phyloP scores from a whole-genome alignment of 2,888 invertebrate species.

The Patella caerulea region DNA sequence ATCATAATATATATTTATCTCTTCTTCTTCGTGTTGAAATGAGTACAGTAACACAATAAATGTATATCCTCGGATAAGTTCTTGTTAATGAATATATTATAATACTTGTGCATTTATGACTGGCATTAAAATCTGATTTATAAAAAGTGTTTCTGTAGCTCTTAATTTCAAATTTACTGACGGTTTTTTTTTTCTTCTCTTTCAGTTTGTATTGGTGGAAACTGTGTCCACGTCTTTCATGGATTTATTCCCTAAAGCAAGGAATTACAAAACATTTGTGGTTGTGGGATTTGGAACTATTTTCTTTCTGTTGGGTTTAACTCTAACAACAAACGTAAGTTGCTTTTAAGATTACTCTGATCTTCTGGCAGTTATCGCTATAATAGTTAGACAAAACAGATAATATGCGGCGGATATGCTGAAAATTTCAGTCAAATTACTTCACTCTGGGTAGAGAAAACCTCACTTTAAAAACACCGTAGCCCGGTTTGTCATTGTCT shows the following conservation, averaged over 20 bases:
- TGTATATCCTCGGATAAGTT: neutral
- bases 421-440: too few relatives aligned
- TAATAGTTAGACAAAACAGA: too few relatives aligned
- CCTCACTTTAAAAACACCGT: too few relatives aligned
- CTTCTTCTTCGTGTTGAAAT: too few relatives aligned
- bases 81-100: neutral
- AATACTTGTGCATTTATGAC: neutral
- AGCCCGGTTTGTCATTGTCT: too few relatives aligned
- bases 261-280: slow-evolving; percentile 69
- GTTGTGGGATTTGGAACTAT: slow-evolving; percentile 48
- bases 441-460: too few relatives aligned
- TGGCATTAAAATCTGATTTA: neutral
- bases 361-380: too few relatives aligned
- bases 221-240: slow-evolving; percentile 70
- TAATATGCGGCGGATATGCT: too few relatives aligned
- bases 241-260: slow-evolving; percentile 68
- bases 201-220: slow-evolving; percentile 71
- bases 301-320: slow-evolving; percentile 63
- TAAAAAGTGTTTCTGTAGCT: neutral
- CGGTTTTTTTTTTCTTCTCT: slow-evolving; percentile 20
- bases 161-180: neutral
- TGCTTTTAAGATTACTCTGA: neutral
- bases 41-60: slow-evolving; percentile 5
- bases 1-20: too few relatives aligned
- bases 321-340: slow-evolving; percentile 61